Evolutionary conservation across 2,888 invertebrate genomes (phyloP), one percentile per base, ranked within the genome.

Genomic region (Ectemnius cavifrons): DNA sequence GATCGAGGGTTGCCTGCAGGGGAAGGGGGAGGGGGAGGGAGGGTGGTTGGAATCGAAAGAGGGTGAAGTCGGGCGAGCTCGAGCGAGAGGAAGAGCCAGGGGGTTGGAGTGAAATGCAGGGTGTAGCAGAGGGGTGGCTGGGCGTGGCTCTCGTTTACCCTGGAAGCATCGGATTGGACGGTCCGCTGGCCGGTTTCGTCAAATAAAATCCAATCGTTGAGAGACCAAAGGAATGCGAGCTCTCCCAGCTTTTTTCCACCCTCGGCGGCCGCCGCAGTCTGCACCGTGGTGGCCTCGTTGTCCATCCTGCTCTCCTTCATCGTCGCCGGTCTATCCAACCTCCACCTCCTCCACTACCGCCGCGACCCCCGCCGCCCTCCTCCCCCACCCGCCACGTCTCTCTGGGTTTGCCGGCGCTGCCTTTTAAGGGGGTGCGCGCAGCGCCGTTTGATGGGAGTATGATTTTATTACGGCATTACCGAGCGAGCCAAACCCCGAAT

Each of bases 401-500:
- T 73, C 62, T 52, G 45, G 52, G 47, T 72, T 58, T 74, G 70
- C 71, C 64, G 63, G 64, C 71, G 75, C 61, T 68, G 52, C 75
- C 65, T 67, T 72, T 75, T 75, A 65, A 71, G 84, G 83, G 87
- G 83, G 84, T 86, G 86, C 86, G 87, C 86, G 86, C 87, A 87
- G 86, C 81, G 82, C 83, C 85, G 87, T 86, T 91, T 89, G 89
- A 89, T 89, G 89, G 88, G 89, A 89, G 90, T 91, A 91, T 91
- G 91, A 91, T 91, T 91, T 91, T 91, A 91, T 91, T 91, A 89
- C 89, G 87, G 89, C 88, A 91, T 91, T 91, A 91, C 90, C 89
- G 85, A 87, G 85, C 85, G 85, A 86, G 87, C 87, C 87, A 88
- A 90, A 88, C 87, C 90, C 88, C 86, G 88, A 90, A 90, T 90